Percentiles rank a stretch among this genome's conserved stretches.
Evolutionary conservation across 1,140 invertebrate genomes (phyloP).

Genomic region (Amphibalanus amphitrite): DNA sequence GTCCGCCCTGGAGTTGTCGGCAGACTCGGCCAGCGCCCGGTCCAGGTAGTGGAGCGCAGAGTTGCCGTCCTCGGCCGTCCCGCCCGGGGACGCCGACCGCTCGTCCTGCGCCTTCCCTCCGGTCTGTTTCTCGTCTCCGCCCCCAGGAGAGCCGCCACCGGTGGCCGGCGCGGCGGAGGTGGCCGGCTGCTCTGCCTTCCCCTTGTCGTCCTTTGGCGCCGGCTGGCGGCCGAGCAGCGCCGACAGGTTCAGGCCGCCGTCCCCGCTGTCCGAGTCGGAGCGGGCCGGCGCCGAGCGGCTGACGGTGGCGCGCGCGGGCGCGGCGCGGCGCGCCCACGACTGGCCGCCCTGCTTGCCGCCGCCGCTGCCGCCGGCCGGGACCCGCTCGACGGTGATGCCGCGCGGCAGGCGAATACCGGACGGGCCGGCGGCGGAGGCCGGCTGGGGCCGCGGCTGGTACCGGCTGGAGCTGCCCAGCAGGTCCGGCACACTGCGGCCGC

Average conservation of each 20-base stretch:
- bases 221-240: not conserved
- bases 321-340: not conserved
- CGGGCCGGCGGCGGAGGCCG: not conserved
- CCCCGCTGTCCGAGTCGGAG: not conserved
- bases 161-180: no score
- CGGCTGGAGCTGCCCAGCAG: not conserved
- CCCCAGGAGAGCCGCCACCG: no score
- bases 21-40: not conserved
- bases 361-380: not conserved
- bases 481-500: not conserved
- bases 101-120: not conserved
- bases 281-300: not conserved
- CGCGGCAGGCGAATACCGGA: not conserved
- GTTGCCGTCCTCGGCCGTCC: no score
- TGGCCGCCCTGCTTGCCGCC: no score
- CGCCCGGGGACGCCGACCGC: no score
- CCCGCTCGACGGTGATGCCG: slow-evolving; percentile 1
- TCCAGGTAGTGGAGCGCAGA: not conserved
- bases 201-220: no score
- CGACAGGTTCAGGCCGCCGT: not conserved
- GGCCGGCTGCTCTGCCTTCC: no score
- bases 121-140: no score
- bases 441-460: not conserved
- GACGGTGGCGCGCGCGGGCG: not conserved
- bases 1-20: not conserved